These are phyloP conservation scores for Imbricaverruca yamaguchii DNA, from an alignment of 2,888 invertebrate species.

Conservation along the genomic window DNA sequence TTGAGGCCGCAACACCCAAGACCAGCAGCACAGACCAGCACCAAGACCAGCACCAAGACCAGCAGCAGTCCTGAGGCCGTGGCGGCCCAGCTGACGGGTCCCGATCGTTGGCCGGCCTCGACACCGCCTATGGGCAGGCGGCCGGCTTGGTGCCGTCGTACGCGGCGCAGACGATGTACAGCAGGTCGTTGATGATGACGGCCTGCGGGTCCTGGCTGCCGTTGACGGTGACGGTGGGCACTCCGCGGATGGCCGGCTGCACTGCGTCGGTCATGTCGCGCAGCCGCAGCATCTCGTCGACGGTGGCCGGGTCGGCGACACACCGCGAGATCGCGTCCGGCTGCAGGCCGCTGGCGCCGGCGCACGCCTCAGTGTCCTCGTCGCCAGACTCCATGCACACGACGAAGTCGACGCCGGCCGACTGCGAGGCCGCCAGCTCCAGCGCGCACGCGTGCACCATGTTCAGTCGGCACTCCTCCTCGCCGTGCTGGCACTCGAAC, in stretches of 20 bases:
- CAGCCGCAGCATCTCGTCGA: background rate
- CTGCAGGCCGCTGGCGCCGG: background rate
- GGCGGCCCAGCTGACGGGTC: too few species aligned
- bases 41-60: too few species aligned
- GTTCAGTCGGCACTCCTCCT: background rate
- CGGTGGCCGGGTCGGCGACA: background rate
- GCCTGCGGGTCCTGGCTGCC: background rate
- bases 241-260: background rate
- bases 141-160: background rate
- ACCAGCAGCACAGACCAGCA: too few species aligned
- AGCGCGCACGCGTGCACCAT: slow-evolving; percentile 8
- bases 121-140: background rate
- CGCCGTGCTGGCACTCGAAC: background rate
- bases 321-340: background rate
- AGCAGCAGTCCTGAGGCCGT: too few species aligned
- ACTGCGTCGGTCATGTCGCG: background rate
- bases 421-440: background rate
- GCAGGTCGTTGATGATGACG: background rate
- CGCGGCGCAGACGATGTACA: background rate
- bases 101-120: too few species aligned
- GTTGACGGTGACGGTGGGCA: background rate
- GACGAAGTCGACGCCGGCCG: slow-evolving; percentile 2
- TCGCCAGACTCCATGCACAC: background rate
- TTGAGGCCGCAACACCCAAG: too few species aligned
- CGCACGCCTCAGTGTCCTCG: background rate